Base-by-base conservation (phyloP, 1,140 invertebrate species). In the Tetramorium parvispinum region DNA sequence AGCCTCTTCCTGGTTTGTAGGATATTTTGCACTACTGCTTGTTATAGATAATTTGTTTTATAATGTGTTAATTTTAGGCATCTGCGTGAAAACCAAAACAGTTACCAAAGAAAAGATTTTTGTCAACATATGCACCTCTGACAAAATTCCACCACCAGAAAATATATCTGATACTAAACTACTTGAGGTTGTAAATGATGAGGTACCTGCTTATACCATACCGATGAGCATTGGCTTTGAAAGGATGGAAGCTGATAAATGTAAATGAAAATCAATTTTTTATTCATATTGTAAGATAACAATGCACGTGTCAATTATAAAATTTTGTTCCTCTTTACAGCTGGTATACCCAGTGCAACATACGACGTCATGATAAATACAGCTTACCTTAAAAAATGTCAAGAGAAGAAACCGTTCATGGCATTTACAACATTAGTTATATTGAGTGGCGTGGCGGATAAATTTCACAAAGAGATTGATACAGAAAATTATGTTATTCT, bases 181-280 rank as follows among this genome's bases (percentile, higher is more conserved):
- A 0, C 92, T 97, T 70, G 95, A 96, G 71, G 96, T 98, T 65
- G 91, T 98, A 24, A 96, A 97, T 81, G 97, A 97, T 2, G 97
- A 98, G 73, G 96, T 97, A 78, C 96, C 97, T 0, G 96, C 96
- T 6, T 99, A 97, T 93, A 95, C 97, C 71, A 96, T 99, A 61
- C 98, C 98, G 2, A 98, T 99, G 97, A 98, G 98, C 92, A 97
- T 99, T 88, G 98, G 98, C 0, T 97, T 97, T 92, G 96, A 97
- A 63, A 97, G 97, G 89, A 95, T 95, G 16, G 98, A 98, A 92
- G 94, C 95, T 32, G 98, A 98, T 94, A 98, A 98, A 94, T 78
- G 94, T 94, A 87, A 71, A 88, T 65, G 18, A 68, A 32, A 75
- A 86, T 16, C 3, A 21, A 11, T 65, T 53, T 37, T 46, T 27